Base-by-base conservation (phyloP, 1,140 invertebrate species). In the Augochlora pura region DNA sequence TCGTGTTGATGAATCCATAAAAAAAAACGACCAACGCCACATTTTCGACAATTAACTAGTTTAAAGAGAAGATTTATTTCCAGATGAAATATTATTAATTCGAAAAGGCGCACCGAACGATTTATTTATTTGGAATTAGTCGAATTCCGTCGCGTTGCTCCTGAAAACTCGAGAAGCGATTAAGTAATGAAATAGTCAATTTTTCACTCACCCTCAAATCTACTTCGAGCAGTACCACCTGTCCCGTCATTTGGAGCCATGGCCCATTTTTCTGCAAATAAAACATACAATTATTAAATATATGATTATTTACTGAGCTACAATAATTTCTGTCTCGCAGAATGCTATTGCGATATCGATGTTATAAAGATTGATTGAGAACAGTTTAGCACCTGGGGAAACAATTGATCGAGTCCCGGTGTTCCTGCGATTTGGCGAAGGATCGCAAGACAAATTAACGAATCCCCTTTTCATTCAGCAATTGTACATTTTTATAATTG, bases 401-500 rank as follows among this genome's bases (percentile, higher is more conserved):
- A 23, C 12, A 66, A 46, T 79, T 57, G 74, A 74, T 38, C n/a
- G 39, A 39, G 0, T 42, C 12, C 16, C n/a, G 23, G 6, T 62
- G 54, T 65, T 64, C n/a, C 59, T 21, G 25, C 60, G 68, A 21
- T 42, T 59, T 6, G 27, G 65, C 39, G 52, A 42, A 62, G 6
- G 21, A 68, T 57, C 65, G 49, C 25, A 66, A 85, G 42, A 25
- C 60, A 60, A 84, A 85, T 88, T 80, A 83, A 78, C 71, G 73
- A 73, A 59, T 70, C 65, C 63, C 82, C 10, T 64, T 46, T 77
- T 52, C 72, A 63, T 64, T 46, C 12, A 10, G 6, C 10, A 25
- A 60, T 86, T 73, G 68, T 68, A 70, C 68, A 66, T 87, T 88
- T 89, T 86, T 84, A 80, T 90, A 90, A 90, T 90, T 90, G 87